Evolutionary conservation across 2,888 invertebrate species (phyloP), one percentile per base, ranked within the genome.

Genomic region (Steinernema hermaphroditum): DNA sequence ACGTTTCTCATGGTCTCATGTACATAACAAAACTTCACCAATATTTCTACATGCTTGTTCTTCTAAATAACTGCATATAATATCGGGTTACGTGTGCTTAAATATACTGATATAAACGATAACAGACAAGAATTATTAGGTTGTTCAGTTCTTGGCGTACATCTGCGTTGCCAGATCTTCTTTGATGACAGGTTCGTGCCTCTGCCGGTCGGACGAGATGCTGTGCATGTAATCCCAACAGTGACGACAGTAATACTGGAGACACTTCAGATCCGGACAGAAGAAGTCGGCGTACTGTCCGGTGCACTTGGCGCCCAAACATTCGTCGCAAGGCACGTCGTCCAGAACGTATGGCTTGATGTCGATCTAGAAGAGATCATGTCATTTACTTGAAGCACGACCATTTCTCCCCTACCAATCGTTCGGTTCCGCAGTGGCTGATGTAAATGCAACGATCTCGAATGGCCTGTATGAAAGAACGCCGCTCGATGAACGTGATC

Each of bases 251-350:
- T 54, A 54, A 54, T 54, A 54, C 54, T 54, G 54, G 6, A 54
- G 54, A 22, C 54, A 54, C 16, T 54, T 14, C 6, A 54, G 2
- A 22, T 46, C 41, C 19, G 54, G 19, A n/a, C 97, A 97, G 90
- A 97, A 97, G 91, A 96, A 97, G 22, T 27, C 96, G 96, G 96
- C 97, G 88, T 96, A 96, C 89, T 96, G 96, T 81, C 96, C 96
- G 77, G 94, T 94, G 89, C 96, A 96, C 75, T 96, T 92, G 75
- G 94, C 94, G 6, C 54, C 54, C n/a, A 54, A 27, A 54, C 54
- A 54, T 16, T 54, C 54, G 27, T 54, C 54, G 16, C 54, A 54
- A 27, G 54, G 27, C 22, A 54, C 54, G 27, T 54, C 54, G 27
- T 54, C 54, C 54, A 54, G 27, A 12, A 54, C 54, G 27, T 54